Evolutionary conservation across 35 echinoderm and acorn worm genomes (phyloP), one percentile per base, ranked within the genome.

Genomic region (Eucidaris tribuloides): DNA sequence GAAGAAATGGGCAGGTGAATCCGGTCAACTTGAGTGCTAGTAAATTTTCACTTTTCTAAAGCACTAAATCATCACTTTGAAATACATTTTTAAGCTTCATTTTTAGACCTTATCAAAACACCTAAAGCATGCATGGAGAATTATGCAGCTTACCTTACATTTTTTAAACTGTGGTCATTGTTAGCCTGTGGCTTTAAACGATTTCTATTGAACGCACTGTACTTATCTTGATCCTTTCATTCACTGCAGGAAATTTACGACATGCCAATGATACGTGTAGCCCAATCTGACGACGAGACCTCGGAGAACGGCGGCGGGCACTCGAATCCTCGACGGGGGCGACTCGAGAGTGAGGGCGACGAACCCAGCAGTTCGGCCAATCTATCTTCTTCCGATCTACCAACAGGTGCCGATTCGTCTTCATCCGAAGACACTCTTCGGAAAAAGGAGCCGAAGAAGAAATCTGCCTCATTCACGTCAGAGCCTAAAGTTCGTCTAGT

Each of bases 221-320:
- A n/a, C n/a, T 52, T 52, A 52, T 52, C n/a, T 52, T 52, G 9
- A 52, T 57, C 48, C 50, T 11, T 48, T 38, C 46, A 55, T 3
- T 76, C 44, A 19, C 29, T 19, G 4, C 82, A 94, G 92, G 92
- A 94, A 59, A 84, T 85, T 18, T 94, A 89, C 55, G 92, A 94
- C 76, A 94, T 94, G 92, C 92, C 92, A 29, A 89, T 94, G 92
- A 94, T 94, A 57, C 89, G 89, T 45, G 86, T 88, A 43, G 55
- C 79, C 11, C 77, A 76, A 3, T 84, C 87, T 9, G 87, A 94
- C 14, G 86, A 89, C 54, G 84, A 89, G 19, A 65, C 34, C 1
- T 62, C 52, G 15, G 82, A 60, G 7, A 81, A 77, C 42, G 56
- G 59, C 24, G 46, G 59, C 3, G 71, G 56, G 1, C 61, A 64